A percentile compares a stretch with the other conserved stretches of the same genome.
These are phyloP conservation scores for Limnephilus lunatus DNA, from an alignment of 2,888 invertebrate genomes.

Conservation along the genomic window DNA sequence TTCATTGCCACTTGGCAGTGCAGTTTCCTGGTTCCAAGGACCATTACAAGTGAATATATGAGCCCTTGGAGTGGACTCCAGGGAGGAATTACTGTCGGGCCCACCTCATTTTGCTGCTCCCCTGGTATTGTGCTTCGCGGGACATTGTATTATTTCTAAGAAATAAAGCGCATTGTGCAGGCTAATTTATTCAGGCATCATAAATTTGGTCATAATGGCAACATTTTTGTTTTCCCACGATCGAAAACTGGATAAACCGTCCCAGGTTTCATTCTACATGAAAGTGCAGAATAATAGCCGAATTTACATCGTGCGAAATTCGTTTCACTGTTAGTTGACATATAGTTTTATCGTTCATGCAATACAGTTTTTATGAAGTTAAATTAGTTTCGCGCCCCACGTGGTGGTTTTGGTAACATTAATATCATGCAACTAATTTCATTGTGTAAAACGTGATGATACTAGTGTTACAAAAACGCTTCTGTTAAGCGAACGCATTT, in stretches of 20 bases:
- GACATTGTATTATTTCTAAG: not conserved
- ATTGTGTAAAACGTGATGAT: too few species aligned
- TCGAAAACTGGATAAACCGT: not conserved
- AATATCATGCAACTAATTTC: too few species aligned
- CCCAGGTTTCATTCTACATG: too few species aligned
- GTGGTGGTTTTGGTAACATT: too few species aligned
- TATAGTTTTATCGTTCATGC: too few species aligned
- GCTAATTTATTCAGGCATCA: not conserved
- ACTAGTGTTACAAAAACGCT: too few species aligned
- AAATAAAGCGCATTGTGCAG: not conserved
- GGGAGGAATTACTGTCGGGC: conserved; percentile 26
- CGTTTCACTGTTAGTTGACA: too few species aligned
- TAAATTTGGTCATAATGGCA: not conserved
- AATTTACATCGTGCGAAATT: too few species aligned
- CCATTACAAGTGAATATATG: conserved; percentile 31
- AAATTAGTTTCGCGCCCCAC: too few species aligned
- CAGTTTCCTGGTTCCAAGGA: not conserved
- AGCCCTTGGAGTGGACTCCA: conserved; percentile 2
- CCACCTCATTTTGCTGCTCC: not conserved
- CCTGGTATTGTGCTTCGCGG: not conserved
- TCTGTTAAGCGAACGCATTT: too few species aligned
- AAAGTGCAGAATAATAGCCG: too few species aligned
- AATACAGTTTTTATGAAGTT: too few species aligned
- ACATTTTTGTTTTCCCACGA: not conserved
- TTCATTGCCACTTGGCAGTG: not conserved